phyloP scores from a whole-genome alignment of 2,888 invertebrate species.

The Dorcus parallelipipedus region DNA sequence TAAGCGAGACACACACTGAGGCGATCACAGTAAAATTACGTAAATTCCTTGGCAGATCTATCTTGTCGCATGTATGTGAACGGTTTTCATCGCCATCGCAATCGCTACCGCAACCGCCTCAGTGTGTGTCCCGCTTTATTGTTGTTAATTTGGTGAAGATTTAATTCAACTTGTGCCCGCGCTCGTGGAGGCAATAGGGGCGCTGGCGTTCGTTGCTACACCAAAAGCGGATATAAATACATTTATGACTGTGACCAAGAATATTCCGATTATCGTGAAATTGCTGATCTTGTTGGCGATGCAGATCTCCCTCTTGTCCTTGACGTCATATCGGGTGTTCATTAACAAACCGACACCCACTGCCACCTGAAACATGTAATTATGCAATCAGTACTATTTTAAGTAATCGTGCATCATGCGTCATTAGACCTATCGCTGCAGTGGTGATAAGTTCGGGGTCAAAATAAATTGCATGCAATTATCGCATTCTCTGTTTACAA shows the following conservation, averaged over 20 bases:
- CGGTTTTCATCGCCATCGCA: too few species aligned
- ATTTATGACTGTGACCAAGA: constrained; percentile 82
- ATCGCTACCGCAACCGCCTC: too few species aligned
- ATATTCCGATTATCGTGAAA: constrained; percentile 78
- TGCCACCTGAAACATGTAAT: constrained; percentile 56
- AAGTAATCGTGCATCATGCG: neutral
- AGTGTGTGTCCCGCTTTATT: too few species aligned
- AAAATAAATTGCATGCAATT: neutral
- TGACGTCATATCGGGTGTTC: constrained; percentile 79
- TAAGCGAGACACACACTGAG: too few species aligned
- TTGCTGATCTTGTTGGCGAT: constrained; percentile 80
- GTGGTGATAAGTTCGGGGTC: neutral
- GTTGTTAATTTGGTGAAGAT: neutral
- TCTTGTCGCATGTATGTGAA: too few species aligned
- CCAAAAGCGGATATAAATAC: constrained; percentile 89
- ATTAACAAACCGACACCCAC: constrained; percentile 80
- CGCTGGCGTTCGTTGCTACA: constrained; percentile 51
- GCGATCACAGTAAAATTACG: too few species aligned
- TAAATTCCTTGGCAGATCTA: too few species aligned
- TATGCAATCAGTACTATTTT: neutral
- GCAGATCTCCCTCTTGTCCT: constrained; percentile 67
- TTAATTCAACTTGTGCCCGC: neutral
- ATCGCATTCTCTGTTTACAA: neutral
- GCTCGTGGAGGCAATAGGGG: neutral
- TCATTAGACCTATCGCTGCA: neutral